Conservation (phyloP, 2,113 vertebrate genomes). For the Anolis sagrei region DNA sequence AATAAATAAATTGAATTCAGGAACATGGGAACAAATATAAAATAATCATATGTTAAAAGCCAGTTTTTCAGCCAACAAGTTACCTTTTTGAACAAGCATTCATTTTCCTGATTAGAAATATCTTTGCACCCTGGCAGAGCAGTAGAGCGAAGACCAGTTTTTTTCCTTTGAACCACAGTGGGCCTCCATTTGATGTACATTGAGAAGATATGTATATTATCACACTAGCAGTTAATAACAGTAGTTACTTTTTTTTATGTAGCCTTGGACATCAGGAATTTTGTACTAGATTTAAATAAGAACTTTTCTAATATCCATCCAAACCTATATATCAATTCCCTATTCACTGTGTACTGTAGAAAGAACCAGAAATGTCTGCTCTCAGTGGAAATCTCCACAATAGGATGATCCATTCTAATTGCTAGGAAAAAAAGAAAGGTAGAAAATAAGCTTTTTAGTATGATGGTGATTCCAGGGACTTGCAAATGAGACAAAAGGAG, state of each 20-base stretch:
- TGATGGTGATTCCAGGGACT: background rate
- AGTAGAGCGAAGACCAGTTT: background rate
- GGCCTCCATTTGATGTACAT: background rate
- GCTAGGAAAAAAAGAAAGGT: background rate
- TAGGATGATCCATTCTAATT: too few relatives aligned
- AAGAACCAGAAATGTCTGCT: background rate
- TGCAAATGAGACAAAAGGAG: background rate
- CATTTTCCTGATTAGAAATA: too few relatives aligned
- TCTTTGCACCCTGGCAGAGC: background rate
- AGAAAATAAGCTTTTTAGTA: background rate
- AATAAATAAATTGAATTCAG: background rate
- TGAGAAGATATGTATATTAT: background rate
- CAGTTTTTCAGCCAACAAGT: too few relatives aligned
- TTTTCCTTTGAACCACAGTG: background rate
- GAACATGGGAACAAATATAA: too few relatives aligned
- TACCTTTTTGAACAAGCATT: too few relatives aligned
- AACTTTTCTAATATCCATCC: background rate
- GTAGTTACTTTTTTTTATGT: background rate
- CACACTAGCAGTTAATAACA: background rate
- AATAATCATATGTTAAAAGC: background rate
- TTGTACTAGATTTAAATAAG: background rate
- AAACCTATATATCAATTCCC: background rate
- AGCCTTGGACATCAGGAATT: background rate
- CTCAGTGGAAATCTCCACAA: too few relatives aligned
- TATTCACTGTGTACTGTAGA: background rate